These are phyloP conservation scores for Oxytorus armatus DNA, from an alignment of 2,888 invertebrate genomes.

Conservation along the genomic window DNA sequence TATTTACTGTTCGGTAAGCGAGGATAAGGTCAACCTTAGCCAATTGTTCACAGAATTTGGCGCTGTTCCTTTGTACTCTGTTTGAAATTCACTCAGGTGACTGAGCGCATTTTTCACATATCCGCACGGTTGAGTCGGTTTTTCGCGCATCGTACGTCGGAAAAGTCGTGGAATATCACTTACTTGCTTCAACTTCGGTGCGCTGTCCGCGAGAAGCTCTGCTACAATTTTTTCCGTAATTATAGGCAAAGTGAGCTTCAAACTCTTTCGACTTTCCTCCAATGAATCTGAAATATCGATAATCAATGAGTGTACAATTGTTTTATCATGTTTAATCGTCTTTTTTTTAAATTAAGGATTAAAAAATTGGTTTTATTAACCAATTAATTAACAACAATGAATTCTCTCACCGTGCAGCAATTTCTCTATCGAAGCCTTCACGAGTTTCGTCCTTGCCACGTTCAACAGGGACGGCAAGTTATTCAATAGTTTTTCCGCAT, in stretches of 20 bases:
- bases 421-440: conserved; percentile 70
- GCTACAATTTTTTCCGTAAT: conserved; percentile 83
- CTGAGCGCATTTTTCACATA: conserved; percentile 90
- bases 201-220: conserved; percentile 84
- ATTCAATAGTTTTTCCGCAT: conserved; percentile 80
- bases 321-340: neutral
- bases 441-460: conserved; percentile 75
- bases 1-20: conserved; percentile 85
- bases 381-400: neutral
- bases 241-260: conserved; percentile 73
- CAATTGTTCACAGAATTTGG: conserved; percentile 82
- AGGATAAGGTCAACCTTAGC: conserved; percentile 83
- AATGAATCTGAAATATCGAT: conserved; percentile 70
- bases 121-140: conserved; percentile 91
- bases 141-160: conserved; percentile 95
- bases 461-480: conserved; percentile 78
- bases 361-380: no score
- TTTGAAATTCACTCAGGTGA: conserved; percentile 87
- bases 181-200: conserved; percentile 91
- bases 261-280: conserved; percentile 66
- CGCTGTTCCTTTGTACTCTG: conserved; percentile 84
- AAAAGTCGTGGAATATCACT: conserved; percentile 97
- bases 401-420: conserved; percentile 76
- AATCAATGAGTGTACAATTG: neutral
- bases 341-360: neutral